Conservation (phyloP, 1,140 invertebrate genomes). For the Planococcus citri region DNA sequence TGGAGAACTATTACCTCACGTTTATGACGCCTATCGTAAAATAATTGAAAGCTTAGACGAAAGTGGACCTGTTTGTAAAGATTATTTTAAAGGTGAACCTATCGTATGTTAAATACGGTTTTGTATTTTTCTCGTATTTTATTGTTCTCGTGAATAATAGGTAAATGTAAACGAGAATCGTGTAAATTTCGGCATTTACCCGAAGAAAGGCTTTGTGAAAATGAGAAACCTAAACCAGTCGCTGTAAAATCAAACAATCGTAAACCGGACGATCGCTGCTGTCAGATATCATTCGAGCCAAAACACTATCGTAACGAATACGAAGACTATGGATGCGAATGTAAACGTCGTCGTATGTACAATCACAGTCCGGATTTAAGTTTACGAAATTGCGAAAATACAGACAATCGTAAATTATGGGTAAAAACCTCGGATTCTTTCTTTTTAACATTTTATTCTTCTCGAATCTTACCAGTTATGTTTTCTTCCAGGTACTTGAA, state of each 20-base stretch:
- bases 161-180: slow-evolving; percentile 12
- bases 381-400: not conserved
- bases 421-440: not conserved
- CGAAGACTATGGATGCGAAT: slow-evolving; percentile 1
- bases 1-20: slow-evolving; percentile 50
- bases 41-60: slow-evolving; percentile 22
- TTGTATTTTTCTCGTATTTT: not conserved
- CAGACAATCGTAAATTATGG: slow-evolving; percentile 10
- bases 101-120: not conserved
- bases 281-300: not conserved
- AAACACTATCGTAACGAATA: slow-evolving; percentile 6
- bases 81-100: slow-evolving; percentile 54
- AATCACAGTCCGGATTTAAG: not conserved
- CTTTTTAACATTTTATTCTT: too few relatives aligned
- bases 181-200: slow-evolving; percentile 6
- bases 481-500: slow-evolving; percentile 39
- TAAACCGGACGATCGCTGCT: not conserved
- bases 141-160: not conserved
- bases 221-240: not conserved
- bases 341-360: not conserved
- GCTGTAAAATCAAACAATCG: not conserved
- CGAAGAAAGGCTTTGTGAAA: not conserved
- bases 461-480: too few relatives aligned
- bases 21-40: slow-evolving; percentile 34
- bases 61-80: slow-evolving; percentile 51